These are phyloP conservation scores for Pammene aurita DNA, from an alignment of 2,888 invertebrate species.

Conservation along the genomic window DNA sequence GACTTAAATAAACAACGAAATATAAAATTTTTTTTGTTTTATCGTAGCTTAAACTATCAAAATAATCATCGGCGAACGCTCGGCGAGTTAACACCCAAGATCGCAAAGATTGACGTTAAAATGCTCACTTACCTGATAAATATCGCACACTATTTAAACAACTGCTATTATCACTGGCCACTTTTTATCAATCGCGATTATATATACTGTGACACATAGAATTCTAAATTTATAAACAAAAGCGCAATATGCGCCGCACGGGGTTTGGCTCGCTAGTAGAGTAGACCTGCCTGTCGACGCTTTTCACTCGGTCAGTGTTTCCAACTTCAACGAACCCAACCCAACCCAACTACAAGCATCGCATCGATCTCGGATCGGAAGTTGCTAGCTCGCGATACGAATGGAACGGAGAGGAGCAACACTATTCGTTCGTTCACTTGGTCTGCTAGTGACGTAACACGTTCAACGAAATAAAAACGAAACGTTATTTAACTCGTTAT, in stretches of 20 bases:
- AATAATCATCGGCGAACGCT: slow-evolving; percentile 40
- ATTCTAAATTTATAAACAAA: slow-evolving; percentile 67
- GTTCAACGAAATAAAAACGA: slow-evolving; percentile 23
- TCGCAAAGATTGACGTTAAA: slow-evolving; percentile 67
- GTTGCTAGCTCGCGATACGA: slow-evolving; percentile 61
- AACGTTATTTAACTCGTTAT: slow-evolving; percentile 39
- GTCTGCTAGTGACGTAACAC: slow-evolving; percentile 52
- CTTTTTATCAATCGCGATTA: slow-evolving; percentile 49
- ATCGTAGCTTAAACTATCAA: slow-evolving; percentile 37
- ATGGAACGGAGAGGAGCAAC: slow-evolving; percentile 48
- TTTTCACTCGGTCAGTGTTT: slow-evolving; percentile 66
- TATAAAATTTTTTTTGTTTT: neutral
- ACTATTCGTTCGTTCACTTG: slow-evolving; percentile 43
- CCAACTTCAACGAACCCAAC: slow-evolving; percentile 54
- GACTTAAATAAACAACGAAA: neutral
- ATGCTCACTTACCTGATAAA: slow-evolving; percentile 68
- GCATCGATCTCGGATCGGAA: slow-evolving; percentile 69
- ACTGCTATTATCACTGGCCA: slow-evolving; percentile 48
- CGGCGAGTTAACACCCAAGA: slow-evolving; percentile 61
- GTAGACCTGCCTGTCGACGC: slow-evolving; percentile 55
- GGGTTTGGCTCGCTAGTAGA: slow-evolving; percentile 63
- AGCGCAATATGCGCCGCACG: slow-evolving; percentile 60
- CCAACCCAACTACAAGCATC: slow-evolving; percentile 54
- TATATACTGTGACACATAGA: slow-evolving; percentile 46
- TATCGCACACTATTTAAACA: slow-evolving; percentile 52